These are phyloP conservation scores for Ophion ellenae DNA, from an alignment of 2,888 invertebrate genomes.

Conservation along the genomic window DNA sequence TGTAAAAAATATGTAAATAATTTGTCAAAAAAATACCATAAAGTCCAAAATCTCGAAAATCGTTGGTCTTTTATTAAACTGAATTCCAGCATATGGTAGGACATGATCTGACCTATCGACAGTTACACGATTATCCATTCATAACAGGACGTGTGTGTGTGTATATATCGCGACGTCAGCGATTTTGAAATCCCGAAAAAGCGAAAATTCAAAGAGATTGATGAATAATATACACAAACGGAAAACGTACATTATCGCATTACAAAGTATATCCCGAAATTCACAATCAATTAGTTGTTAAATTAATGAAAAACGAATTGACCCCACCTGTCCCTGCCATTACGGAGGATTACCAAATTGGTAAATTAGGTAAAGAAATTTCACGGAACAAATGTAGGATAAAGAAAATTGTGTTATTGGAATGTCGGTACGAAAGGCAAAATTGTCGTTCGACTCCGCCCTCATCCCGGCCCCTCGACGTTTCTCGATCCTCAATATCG, in stretches of 20 bases:
- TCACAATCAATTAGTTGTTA: conserved; percentile 60
- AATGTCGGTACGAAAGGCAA: conserved; percentile 16
- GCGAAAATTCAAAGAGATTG: background rate
- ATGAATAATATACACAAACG: background rate
- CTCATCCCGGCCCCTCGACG: conserved; percentile 19
- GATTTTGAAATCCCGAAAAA: background rate
- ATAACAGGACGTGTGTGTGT: background rate
- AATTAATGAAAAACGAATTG: conserved; percentile 48
- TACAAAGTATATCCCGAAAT: conserved; percentile 40
- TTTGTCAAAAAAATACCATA: too few species aligned
- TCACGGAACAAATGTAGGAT: conserved; percentile 48
- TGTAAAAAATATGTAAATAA: too few species aligned
- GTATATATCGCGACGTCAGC: background rate
- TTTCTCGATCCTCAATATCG: background rate
- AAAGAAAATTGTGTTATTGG: conserved; percentile 40
- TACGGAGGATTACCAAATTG: conserved; percentile 47
- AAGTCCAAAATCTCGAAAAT: too few species aligned
- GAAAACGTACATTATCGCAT: conserved; percentile 42
- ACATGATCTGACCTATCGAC: too few species aligned
- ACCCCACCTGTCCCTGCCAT: conserved; percentile 22
- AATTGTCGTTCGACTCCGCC: conserved; percentile 2
- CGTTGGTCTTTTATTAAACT: too few species aligned
- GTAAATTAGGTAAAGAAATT: conserved; percentile 53
- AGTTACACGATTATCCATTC: too few species aligned
- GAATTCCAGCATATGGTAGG: too few species aligned